phyloP scores from a whole-genome alignment of 2,113 vertebrate genomes.

The Hylia prasina region DNA sequence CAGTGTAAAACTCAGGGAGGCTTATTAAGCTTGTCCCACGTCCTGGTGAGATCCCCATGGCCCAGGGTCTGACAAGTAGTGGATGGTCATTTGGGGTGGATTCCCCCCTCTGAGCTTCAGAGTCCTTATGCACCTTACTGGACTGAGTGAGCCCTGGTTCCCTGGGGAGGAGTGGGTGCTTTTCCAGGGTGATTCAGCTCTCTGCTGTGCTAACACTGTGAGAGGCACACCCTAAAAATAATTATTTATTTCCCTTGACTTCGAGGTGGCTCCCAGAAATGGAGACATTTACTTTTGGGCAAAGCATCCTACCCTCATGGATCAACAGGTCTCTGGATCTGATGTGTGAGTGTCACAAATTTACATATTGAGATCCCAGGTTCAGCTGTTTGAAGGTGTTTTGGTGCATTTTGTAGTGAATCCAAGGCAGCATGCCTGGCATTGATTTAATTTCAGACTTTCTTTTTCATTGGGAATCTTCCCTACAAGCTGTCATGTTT shows the following conservation, averaged over 20 bases:
- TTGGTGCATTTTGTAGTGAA: neutral
- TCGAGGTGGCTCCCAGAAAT: accelerated
- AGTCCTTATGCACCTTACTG: neutral
- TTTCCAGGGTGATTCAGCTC: neutral
- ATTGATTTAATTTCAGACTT: neutral
- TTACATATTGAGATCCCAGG: neutral
- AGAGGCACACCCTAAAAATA: neutral
- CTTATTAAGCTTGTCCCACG: neutral
- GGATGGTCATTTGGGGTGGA: neutral
- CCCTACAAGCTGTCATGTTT: neutral
- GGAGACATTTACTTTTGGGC: neutral
- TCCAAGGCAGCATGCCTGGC: neutral
- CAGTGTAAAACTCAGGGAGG: neutral
- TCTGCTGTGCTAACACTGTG: neutral
- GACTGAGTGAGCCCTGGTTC: neutral
- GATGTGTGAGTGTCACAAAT: neutral
- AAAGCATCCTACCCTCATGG: neutral
- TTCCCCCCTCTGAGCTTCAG: neutral
- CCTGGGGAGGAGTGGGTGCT: neutral
- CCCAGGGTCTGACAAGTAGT: neutral
- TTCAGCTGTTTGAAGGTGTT: neutral
- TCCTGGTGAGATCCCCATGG: neutral
- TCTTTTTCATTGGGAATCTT: neutral
- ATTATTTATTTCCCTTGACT: neutral
- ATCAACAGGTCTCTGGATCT: neutral